Conservation (phyloP, 2,888 invertebrate genomes). For the Limnephilus auricula region DNA sequence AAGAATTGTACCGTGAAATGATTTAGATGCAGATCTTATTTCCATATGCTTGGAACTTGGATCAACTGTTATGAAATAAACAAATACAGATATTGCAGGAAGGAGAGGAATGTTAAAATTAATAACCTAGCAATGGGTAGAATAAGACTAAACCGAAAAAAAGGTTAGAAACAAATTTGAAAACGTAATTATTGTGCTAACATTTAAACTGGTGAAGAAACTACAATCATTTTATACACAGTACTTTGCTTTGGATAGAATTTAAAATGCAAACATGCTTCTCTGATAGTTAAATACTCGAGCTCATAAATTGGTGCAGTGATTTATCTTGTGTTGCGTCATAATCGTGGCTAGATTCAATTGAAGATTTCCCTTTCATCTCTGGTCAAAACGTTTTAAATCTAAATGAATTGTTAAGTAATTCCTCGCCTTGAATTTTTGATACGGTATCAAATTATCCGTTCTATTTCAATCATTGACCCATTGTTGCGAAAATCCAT, state of each 20-base stretch:
- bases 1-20: background rate
- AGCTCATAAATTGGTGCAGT: conserved; percentile 19
- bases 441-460: background rate
- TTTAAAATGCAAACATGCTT: background rate
- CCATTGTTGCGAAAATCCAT: background rate
- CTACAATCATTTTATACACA: background rate
- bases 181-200: background rate
- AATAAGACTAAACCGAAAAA: background rate
- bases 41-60: background rate
- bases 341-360: background rate
- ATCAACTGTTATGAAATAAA: too few species aligned
- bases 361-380: conserved; percentile 12
- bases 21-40: background rate
- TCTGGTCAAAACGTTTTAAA: background rate
- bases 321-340: conserved; percentile 17
- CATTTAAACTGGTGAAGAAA: background rate
- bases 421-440: conserved; percentile 2
- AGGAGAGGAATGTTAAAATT: background rate
- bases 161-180: background rate
- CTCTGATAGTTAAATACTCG: background rate
- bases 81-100: background rate
- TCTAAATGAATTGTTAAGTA: background rate
- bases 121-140: background rate
- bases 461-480: background rate
- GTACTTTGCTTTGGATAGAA: background rate